Percentiles rank a stretch among this genome's conserved stretches.
These are phyloP conservation scores for Syncerus caffer DNA, from an alignment of 2,797 vertebrate genomes.

Conservation along the genomic window DNA sequence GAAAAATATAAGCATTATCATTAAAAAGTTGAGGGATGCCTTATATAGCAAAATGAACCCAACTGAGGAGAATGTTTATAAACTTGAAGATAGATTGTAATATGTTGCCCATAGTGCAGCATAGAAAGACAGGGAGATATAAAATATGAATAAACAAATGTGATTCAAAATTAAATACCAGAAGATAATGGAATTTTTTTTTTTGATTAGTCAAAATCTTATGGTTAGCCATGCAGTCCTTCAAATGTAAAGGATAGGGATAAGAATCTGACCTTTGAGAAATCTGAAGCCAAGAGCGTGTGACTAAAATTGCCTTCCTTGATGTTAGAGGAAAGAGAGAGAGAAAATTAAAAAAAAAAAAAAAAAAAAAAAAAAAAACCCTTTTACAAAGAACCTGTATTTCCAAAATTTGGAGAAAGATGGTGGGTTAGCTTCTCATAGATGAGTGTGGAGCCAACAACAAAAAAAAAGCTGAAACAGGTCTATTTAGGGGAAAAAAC, in stretches of 20 bases:
- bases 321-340: background rate
- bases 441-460: background rate
- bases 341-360: rapidly evolving
- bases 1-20: background rate
- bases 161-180: background rate
- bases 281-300: background rate
- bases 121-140: background rate
- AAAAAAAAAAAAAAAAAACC: rapidly evolving
- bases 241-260: background rate
- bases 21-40: background rate
- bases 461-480: background rate
- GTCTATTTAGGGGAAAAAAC: background rate
- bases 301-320: background rate
- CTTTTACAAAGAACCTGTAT: background rate
- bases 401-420: background rate
- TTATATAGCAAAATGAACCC: background rate
- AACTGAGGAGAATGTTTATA: background rate
- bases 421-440: background rate
- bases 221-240: background rate
- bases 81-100: background rate
- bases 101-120: background rate
- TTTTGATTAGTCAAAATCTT: background rate
- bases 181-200: background rate
- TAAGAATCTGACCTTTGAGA: background rate
- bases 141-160: background rate